Conservation (phyloP, 1,140 invertebrate genomes). For the Patella vulgata region DNA sequence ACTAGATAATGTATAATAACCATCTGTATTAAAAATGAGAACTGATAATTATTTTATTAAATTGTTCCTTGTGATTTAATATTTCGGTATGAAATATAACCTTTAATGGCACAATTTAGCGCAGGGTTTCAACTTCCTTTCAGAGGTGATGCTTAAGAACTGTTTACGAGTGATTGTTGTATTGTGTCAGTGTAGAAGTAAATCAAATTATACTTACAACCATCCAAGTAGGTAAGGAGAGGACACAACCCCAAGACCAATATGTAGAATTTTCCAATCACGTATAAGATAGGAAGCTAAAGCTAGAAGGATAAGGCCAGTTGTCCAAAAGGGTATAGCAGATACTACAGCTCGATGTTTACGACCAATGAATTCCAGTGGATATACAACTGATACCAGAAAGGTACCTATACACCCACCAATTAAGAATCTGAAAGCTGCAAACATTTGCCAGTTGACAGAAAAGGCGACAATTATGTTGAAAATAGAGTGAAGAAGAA, state of each 20-base stretch:
- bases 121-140: no score
- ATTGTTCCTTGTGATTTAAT: no score
- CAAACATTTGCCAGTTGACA: constrained; percentile 49
- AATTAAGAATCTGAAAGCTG: constrained; percentile 44
- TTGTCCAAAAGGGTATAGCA: constrained; percentile 29
- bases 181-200: background rate
- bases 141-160: background rate
- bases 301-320: constrained; percentile 5
- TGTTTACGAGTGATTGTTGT: no score
- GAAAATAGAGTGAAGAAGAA: constrained; percentile 24
- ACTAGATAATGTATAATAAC: constrained; percentile 22
- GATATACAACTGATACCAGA: constrained; percentile 27
- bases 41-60: no score
- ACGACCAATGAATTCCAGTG: constrained; percentile 35
- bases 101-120: no score
- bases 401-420: constrained; percentile 30
- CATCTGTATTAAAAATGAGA: no score
- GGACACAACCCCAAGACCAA: constrained; percentile 78
- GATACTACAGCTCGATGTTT: constrained; percentile 30
- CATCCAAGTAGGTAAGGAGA: constrained; percentile 69
- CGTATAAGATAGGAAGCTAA: constrained; percentile 2
- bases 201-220: constrained; percentile 13
- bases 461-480: constrained; percentile 38
- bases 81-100: no score
- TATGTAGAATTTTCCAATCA: constrained; percentile 70